A percentile compares a stretch with the other conserved stretches of the same genome.
Conservation (phyloP, 2,888 invertebrate species). For the Metacarcinus magister region DNA sequence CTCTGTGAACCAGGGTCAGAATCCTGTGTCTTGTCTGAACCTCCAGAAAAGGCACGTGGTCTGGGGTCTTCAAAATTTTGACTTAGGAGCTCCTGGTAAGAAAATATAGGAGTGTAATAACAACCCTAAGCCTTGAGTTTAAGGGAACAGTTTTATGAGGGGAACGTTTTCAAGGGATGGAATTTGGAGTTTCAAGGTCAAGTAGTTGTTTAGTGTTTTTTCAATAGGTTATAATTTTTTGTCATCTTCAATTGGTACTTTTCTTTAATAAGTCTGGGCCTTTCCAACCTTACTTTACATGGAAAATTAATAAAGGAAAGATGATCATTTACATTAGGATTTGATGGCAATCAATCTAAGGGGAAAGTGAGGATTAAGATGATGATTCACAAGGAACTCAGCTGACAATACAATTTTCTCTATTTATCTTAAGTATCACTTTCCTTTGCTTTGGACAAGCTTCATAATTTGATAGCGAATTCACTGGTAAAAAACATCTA, state of each 20-base stretch:
- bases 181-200: background rate
- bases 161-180: background rate
- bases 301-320: background rate
- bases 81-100: slow-evolving; percentile 66
- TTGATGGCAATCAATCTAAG: background rate
- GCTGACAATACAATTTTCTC: background rate
- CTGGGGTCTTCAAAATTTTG: slow-evolving; percentile 73
- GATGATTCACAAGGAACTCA: background rate
- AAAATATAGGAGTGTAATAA: background rate
- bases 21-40: slow-evolving; percentile 78
- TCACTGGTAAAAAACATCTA: background rate
- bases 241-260: background rate
- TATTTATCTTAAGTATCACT: background rate
- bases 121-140: background rate
- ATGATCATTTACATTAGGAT: background rate
- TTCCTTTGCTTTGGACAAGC: background rate
- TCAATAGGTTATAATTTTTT: background rate
- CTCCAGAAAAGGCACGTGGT: slow-evolving; percentile 80
- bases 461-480: background rate
- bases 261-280: background rate
- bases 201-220: background rate
- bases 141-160: background rate
- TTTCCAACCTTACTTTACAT: background rate
- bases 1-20: slow-evolving; percentile 77
- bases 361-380: background rate